Percentiles rank a stretch among this genome's conserved stretches.
phyloP scores from a whole-genome alignment of 2,888 invertebrate species.

The Falcaria lacertinaria region DNA sequence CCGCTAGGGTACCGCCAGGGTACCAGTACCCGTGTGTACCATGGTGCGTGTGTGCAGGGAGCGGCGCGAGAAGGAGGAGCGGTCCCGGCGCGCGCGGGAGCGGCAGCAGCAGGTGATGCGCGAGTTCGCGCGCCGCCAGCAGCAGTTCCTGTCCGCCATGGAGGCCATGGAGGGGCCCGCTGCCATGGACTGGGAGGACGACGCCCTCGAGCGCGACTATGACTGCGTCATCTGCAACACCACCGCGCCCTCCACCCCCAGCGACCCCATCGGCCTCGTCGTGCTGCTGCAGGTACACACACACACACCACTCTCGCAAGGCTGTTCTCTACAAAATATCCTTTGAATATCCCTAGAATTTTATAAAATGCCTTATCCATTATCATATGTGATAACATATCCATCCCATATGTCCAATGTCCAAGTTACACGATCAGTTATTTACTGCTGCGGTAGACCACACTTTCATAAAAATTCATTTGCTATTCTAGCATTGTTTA shows the following conservation, averaged over 20 bases:
- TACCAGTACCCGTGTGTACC: too few relatives aligned
- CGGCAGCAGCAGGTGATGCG: conserved; percentile 95
- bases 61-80: conserved; percentile 88
- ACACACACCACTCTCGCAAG: not conserved
- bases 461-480: too few relatives aligned
- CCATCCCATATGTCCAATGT: too few relatives aligned
- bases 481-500: too few relatives aligned
- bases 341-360: too few relatives aligned
- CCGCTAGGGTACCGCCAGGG: too few relatives aligned
- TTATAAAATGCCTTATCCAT: too few relatives aligned
- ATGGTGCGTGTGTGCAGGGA: too few relatives aligned
- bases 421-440: too few relatives aligned
- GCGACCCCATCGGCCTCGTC: conserved; percentile 89
- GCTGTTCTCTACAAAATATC: too few relatives aligned
- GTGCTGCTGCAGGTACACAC: conserved; percentile 86
- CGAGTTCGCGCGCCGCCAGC: conserved; percentile 94
- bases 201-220: conserved; percentile 85
- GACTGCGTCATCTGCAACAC: conserved; percentile 98
- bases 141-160: conserved; percentile 89
- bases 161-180: conserved; percentile 57
- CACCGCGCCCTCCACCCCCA: conserved; percentile 90
- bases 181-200: conserved; percentile 83
- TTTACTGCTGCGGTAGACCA: too few relatives aligned
- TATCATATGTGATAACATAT: too few relatives aligned
- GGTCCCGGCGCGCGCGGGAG: conserved; percentile 91